These are phyloP conservation scores for Drosophila tropicalis DNA, from an alignment of 1,140 invertebrate genomes.

Conservation along the genomic window DNA sequence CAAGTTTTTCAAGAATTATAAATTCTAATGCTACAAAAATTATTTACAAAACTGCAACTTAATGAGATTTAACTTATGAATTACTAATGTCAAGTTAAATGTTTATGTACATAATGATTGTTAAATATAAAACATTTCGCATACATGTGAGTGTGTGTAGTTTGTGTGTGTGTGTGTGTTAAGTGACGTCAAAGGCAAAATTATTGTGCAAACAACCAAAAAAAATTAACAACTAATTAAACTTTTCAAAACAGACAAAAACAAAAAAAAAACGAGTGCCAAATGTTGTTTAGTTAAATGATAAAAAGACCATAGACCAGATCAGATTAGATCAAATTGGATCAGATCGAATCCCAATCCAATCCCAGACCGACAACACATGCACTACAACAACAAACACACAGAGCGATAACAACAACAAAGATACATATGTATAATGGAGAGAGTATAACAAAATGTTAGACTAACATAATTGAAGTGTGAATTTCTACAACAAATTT, in stretches of 20 bases:
- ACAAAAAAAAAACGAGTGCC: neutral
- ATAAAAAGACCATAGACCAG: neutral
- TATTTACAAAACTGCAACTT: constrained; percentile 3
- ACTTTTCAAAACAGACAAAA: neutral
- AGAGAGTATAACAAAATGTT: neutral
- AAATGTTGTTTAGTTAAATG: constrained; percentile 6
- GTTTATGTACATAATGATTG: neutral
- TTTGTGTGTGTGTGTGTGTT: neutral
- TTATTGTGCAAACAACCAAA: neutral
- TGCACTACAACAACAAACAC: neutral
- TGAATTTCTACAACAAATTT: constrained; percentile 4
- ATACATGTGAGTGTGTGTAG: neutral
- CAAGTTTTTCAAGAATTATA: no score
- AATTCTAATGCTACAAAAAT: neutral
- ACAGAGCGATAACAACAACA: neutral
- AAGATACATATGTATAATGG: neutral
- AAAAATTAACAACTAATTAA: constrained; percentile 11
- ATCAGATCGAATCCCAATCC: neutral
- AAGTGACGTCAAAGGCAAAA: neutral
- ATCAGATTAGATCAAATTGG: neutral
- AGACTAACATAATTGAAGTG: neutral
- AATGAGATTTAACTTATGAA: constrained; percentile 4
- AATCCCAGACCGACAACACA: no score
- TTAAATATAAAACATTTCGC: neutral
- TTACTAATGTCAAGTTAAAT: neutral